Evolutionary conservation across 2,888 invertebrate species (phyloP).

Genomic region (Lasiommata megera): DNA sequence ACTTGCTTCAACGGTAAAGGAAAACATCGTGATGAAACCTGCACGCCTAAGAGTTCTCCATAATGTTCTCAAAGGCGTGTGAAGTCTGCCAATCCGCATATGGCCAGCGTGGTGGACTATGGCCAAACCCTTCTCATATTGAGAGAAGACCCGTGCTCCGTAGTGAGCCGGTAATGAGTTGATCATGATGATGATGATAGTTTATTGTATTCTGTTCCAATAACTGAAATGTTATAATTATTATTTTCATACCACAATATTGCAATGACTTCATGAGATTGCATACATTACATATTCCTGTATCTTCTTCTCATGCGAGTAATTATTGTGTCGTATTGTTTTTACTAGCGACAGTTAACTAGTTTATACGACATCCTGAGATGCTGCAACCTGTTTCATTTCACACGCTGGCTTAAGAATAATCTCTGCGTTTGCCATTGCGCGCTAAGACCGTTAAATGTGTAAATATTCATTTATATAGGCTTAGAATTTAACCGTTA

Average conservation of each 20-base stretch:
- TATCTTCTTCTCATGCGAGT: background rate
- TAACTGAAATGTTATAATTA: too few species aligned
- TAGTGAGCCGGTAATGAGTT: too few species aligned
- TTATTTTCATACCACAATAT: background rate
- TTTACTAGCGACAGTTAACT: slow-evolving; percentile 1
- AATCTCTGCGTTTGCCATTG: slow-evolving; percentile 33
- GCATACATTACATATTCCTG: background rate
- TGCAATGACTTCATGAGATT: background rate
- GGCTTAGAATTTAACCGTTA: slow-evolving; percentile 65
- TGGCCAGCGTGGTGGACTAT: too few species aligned
- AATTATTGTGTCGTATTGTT: background rate
- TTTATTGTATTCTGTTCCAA: too few species aligned
- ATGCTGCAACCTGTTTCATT: slow-evolving; percentile 9
- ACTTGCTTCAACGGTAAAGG: too few species aligned
- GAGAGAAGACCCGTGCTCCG: too few species aligned
- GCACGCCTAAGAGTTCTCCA: too few species aligned
- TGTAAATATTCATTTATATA: slow-evolving; percentile 66
- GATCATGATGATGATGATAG: too few species aligned
- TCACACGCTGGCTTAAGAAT: slow-evolving; percentile 41
- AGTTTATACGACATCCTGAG: slow-evolving; percentile 7
- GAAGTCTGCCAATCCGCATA: too few species aligned
- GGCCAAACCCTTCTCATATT: too few species aligned
- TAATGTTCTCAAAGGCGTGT: too few species aligned
- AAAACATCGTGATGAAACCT: too few species aligned
- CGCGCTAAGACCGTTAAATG: slow-evolving; percentile 40